Evolutionary conservation across 2,797 vertebrate genomes (phyloP).

Genomic region (Chromis chromis): DNA sequence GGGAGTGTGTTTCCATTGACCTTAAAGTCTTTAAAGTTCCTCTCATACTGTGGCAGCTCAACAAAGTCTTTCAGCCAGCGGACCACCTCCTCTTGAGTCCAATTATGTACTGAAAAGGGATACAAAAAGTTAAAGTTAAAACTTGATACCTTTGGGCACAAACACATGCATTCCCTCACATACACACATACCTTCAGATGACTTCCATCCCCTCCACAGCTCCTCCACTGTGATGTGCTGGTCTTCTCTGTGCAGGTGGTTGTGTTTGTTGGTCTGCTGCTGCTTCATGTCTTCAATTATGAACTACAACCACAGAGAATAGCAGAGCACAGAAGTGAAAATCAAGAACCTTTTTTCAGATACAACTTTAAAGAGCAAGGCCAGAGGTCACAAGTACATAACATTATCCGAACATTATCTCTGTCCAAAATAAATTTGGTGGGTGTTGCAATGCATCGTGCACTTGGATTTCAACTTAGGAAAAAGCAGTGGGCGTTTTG

Average conservation of each 20-base stretch:
- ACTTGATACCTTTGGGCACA: neutral
- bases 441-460: constrained; percentile 26
- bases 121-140: constrained; percentile 8
- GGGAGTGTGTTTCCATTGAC: constrained; percentile 97
- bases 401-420: constrained; percentile 9
- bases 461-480: constrained; percentile 30
- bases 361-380: neutral
- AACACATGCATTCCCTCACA: neutral
- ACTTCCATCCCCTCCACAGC: constrained; percentile 97
- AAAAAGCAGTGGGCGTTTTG: constrained; percentile 21
- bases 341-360: neutral
- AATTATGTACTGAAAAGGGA: constrained; percentile 92
- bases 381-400: neutral
- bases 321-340: neutral
- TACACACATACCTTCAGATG: constrained; percentile 89
- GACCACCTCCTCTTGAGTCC: constrained; percentile 95
- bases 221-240: constrained; percentile 98
- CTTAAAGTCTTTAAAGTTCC: constrained; percentile 93
- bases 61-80: constrained; percentile 97
- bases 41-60: constrained; percentile 98
- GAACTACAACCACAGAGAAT: constrained; percentile 82
- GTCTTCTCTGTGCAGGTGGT: constrained; percentile 94
- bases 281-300: constrained; percentile 99
- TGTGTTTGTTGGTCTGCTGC: constrained; percentile 94
- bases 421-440: constrained; percentile 28